Conservation (phyloP, 2,888 invertebrate genomes). For the Fragum whitleyi region DNA sequence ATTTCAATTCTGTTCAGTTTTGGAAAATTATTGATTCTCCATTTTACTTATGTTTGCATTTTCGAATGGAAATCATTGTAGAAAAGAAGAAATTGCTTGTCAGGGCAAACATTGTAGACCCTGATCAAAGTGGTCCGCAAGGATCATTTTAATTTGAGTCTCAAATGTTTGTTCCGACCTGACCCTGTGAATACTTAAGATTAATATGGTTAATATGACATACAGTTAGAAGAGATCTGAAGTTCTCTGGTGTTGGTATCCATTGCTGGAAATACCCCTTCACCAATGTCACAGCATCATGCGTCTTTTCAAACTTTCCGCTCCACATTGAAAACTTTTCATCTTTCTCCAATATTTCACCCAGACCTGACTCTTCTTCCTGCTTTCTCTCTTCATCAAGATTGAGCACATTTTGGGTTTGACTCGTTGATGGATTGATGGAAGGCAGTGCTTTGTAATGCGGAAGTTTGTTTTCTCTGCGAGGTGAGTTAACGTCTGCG, state of each 20-base stretch:
- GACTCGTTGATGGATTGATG: constrained; percentile 58
- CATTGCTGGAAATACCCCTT: constrained; percentile 80
- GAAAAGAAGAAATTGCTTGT: no score
- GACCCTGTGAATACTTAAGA: no score
- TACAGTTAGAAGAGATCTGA: constrained; percentile 70
- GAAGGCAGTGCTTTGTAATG: constrained; percentile 76
- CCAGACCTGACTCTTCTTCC: constrained; percentile 47
- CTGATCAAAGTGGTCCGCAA: no score
- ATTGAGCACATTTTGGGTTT: constrained; percentile 68
- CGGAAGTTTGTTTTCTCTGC: constrained; percentile 65
- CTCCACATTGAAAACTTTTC: constrained; percentile 64
- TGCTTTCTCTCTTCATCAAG: constrained; percentile 66
- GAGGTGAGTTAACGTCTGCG: constrained; percentile 56
- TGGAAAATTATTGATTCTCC: no score
- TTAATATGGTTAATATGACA: no score
- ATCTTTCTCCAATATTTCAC: constrained; percentile 67
- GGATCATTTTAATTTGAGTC: no score
- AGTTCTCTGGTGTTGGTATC: constrained; percentile 78
- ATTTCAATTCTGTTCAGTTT: no score
- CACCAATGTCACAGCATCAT: constrained; percentile 75
- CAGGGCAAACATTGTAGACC: no score
- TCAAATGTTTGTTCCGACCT: no score
- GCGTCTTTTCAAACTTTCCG: constrained; percentile 65
- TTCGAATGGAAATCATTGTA: no score
- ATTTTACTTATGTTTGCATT: no score